Percentiles rank a stretch among this genome's conserved stretches.
Evolutionary conservation across 37 sponge, comb jelly and placozoan genomes (phyloP).

Genomic region (Hormiphora californensis): DNA sequence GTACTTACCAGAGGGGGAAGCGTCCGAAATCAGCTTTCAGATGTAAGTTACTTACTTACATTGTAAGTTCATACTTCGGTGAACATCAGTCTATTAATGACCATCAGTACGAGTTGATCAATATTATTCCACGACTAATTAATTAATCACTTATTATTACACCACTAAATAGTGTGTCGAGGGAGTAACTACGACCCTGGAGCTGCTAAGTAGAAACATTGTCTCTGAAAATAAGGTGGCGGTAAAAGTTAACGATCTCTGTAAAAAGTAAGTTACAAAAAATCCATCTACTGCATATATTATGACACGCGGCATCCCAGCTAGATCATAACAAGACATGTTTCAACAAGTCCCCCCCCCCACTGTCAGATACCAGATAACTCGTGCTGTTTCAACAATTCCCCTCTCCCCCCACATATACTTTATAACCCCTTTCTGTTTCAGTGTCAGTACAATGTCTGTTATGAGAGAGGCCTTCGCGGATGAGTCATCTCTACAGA

Average conservation of each 20-base stretch:
- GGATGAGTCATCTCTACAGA: background rate
- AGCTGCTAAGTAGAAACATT: conserved; percentile 17
- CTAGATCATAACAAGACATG: too few relatives aligned
- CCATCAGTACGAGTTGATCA: background rate
- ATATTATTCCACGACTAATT: background rate
- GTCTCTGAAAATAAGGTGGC: background rate
- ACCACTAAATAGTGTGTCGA: conserved; percentile 52
- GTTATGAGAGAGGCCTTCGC: background rate
- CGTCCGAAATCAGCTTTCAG: conserved; percentile 2
- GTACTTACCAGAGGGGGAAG: background rate
- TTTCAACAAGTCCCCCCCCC: too few relatives aligned
- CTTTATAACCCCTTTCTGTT: background rate
- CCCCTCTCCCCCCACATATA: background rate
- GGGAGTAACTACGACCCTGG: background rate
- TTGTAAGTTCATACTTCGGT: too few relatives aligned
- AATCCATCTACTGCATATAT: too few relatives aligned
- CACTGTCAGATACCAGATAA: too few relatives aligned
- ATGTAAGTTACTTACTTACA: background rate
- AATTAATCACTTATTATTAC: background rate
- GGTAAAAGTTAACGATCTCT: background rate
- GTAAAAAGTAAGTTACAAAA: conserved; percentile 10
- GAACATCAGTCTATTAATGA: too few relatives aligned
- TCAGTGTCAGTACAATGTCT: conserved; percentile 6
- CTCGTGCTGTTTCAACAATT: background rate
- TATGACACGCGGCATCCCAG: too few relatives aligned